Evolutionary conservation across 2,888 invertebrate genomes (phyloP), one percentile per base, ranked within the genome.

Genomic region (Eristalinus sepulchralis): DNA sequence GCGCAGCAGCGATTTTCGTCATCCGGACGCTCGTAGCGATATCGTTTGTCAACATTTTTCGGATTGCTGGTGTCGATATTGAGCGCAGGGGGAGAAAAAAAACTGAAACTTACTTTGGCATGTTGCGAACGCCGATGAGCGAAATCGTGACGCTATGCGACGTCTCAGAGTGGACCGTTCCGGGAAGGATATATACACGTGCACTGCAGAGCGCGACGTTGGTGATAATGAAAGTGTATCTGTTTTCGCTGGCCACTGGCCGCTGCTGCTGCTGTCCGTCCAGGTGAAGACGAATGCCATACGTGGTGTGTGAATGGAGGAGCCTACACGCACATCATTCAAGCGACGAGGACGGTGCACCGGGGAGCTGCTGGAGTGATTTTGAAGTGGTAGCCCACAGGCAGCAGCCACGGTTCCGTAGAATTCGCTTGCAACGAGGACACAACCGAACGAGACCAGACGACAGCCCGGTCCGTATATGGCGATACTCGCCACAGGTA

Each of bases 1-100:
- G 47, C 47, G 39, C 10, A 63, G 67, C 70, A 66, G 70, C 62
- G 80, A 82, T 86, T 83, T 86, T 83, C 83, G 73, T 79, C 86
- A 83, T 62, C 85, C 63, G 70, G 68, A 66, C 83, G 47, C 47
- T 67, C 83, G 78, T 76, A 83, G 66, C 66, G 75, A 86, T 92
- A 91, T 91, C 92, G 91, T 91, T 90, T 90, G 91, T 91, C 91
- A 91, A 90, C 92, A 92, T 92, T 90, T 90, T 89, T 90, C 90
- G 91, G 90, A 92, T 92, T 88, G 90, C 91, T 92, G 91, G 91
- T 92, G 92, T 92, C 91, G 91, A 91, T 92, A 92, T 91, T 92
- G 92, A 92, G 17, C 47, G 47, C 47, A 17, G 47, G 4, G 17
- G 17, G 47, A 80, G 17, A 17, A 80, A 91, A 90, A 89, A 90